Base-by-base conservation (phyloP, 2,113 vertebrate species). In the Sander lucioperca region DNA sequence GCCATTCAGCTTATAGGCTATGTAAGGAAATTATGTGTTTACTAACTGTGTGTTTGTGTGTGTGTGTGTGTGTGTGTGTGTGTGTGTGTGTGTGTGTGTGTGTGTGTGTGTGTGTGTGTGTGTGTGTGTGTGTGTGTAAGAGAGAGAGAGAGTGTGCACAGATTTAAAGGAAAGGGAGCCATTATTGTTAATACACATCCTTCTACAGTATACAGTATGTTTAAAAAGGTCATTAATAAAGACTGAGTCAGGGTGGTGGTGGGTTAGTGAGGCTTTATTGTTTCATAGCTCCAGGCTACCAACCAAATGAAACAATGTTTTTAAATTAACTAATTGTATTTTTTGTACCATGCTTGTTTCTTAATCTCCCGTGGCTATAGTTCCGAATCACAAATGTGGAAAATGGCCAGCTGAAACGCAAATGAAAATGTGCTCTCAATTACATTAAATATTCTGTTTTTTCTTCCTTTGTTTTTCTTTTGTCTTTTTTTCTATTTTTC, bases 221-320 rank as follows among this genome's bases (percentile, higher is more conserved):
- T 79, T 48, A 43, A 75, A 84, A 87, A 90, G 86, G 86, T 88
- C 83, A 91, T 92, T 88, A 90, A 86, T 91, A 78, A 91, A 88
- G 86, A 80, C 57, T 69, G 80, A 81, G 77, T 61, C 25, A 65
- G 67, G 80, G 62, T 18, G 65, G 80, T 62, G 47, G 51, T 68
- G 58, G 50, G 73, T 85, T 43, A 27, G 68, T 59, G 59, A 70
- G 64, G 63, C 64, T 84, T 88, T 87, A 90, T 88, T 90, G 81
- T 80, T 86, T 47, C 47, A 43, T 82, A 59, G 83, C 93, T 87
- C 16, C 56, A 79, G 92, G 91, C 88, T 86, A 81, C 64, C 30
- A 47, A 77, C 69, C 68, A 7, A 85, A 87, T 87, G 77, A 91
- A 89, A 86, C 85, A 85, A 90, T 91, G 77, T 75, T 92, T 91